Conservation (phyloP, 2,888 invertebrate species). For the Peribatodes rhomboidaria region DNA sequence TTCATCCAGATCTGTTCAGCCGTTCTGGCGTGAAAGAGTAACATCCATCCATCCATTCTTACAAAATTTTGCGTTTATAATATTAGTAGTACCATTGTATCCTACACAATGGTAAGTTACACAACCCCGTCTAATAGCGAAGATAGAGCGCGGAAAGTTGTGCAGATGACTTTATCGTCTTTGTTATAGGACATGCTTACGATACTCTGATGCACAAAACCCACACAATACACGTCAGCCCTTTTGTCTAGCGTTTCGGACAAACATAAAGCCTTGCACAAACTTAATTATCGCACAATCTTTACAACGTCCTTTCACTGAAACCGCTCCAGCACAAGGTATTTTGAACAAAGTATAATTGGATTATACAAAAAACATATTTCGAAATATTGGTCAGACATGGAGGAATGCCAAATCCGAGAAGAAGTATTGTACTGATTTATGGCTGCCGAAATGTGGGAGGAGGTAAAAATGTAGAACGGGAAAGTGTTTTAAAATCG, state of each 20-base stretch:
- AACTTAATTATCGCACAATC: conserved; percentile 67
- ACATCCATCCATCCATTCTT: too few species aligned
- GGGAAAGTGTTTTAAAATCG: conserved; percentile 50
- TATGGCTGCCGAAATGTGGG: conserved; percentile 52
- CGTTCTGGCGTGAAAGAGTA: too few species aligned
- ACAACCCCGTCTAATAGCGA: conserved; percentile 4
- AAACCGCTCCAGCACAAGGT: conserved; percentile 24
- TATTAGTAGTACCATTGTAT: too few species aligned
- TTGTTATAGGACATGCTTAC: conserved; percentile 65
- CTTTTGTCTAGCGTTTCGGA: conserved; percentile 77
- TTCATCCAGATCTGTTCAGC: too few species aligned
- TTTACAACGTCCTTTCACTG: conserved; percentile 47
- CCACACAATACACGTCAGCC: conserved; percentile 72
- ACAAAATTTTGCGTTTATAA: too few species aligned
- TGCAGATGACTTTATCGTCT: conserved; percentile 31
- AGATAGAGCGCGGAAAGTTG: conserved; percentile 8
- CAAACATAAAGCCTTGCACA: conserved; percentile 68
- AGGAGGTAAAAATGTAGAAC: conserved; percentile 57
- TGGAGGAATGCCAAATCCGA: conserved; percentile 59
- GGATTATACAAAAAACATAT: conserved; percentile 41
- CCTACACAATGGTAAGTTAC: too few species aligned
- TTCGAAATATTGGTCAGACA: conserved; percentile 50
- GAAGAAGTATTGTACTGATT: conserved; percentile 54
- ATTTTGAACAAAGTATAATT: conserved; percentile 32
- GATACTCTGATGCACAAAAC: conserved; percentile 76